Evolutionary conservation across 2,888 invertebrate genomes (phyloP), one percentile per base, ranked within the genome.

Genomic region (Chesias legatella): DNA sequence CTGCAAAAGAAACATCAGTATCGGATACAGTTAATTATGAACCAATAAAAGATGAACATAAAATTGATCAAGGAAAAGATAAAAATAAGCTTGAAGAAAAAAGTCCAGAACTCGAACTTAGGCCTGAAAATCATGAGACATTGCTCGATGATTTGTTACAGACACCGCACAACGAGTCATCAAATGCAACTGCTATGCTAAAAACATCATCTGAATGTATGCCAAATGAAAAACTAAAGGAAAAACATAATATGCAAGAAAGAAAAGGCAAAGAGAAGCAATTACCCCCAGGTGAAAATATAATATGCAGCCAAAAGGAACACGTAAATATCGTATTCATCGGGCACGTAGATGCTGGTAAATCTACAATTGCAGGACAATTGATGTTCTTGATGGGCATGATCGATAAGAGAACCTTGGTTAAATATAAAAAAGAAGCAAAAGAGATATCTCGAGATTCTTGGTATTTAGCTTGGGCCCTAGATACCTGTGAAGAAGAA

Each of bases 271-370:
- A 96, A 86, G 96, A 96, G 81, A 95, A 95, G 79, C 88, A 92
- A 26, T 84, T 91, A 45, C 92, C 93, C 35, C 95, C 95, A 73
- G 95, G 96, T 66, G n/a, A n/a, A n/a, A n/a, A n/a, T n/a, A n/a
- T n/a, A n/a, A 93, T 94, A 38, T 92, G 94, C 70, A 95, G 94
- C 86, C 96, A 97, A 90, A 98, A 98, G 73, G 98, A 99, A 80
- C 98, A 99, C 78, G 95, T 99, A 46, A 99, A 99, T 88, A 97
- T 99, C 57, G 98, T 99, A 51, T 99, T 99, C 83, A 99, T 99
- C 81, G 99, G 99, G 42, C 99, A 99, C 84, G 99, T 99, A 73
- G 98, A 99, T 92, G 99, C 99, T 71, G 99, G 99, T 17, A 99
- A 99, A 89, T 99, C 98, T 56, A 99, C 99, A 35, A 99, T 99